A percentile compares a stretch with the other conserved stretches of the same genome.
Evolutionary conservation across 2,888 invertebrate species (phyloP).

Genomic region (Zygothrica quintamaculata): DNA sequence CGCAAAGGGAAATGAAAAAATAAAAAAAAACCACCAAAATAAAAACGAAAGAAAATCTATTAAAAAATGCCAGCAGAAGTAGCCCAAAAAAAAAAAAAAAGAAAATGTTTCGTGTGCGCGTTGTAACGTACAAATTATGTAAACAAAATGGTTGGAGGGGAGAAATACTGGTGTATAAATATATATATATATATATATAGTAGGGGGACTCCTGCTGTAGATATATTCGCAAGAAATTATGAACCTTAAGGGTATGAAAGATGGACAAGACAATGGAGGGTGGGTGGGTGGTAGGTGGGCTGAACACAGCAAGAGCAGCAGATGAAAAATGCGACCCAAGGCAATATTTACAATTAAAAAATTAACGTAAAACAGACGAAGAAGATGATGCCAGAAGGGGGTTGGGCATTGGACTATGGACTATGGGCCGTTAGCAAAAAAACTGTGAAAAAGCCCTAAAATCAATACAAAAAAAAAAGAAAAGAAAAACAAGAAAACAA

Average conservation of each 20-base stretch:
- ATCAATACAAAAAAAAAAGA: conserved; percentile 67
- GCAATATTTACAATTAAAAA: conserved; percentile 81
- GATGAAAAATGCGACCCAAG: conserved; percentile 77
- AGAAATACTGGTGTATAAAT: conserved; percentile 4
- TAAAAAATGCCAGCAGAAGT: conserved; percentile 68
- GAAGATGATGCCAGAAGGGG: conserved; percentile 35
- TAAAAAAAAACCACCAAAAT: conserved; percentile 26
- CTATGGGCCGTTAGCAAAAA: conserved; percentile 40
- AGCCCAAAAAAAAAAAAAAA: conserved; percentile 71
- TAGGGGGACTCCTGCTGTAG: background rate
- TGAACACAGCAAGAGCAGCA: conserved; percentile 43
- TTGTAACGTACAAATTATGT: conserved; percentile 80
- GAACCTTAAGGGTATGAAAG: conserved; percentile 63
- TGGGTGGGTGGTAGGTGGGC: background rate
- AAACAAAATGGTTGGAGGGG: conserved; percentile 56
- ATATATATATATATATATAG: no score
- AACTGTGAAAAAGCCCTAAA: conserved; percentile 78
- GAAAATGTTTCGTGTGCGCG: conserved; percentile 72
- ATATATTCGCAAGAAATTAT: conserved; percentile 64
- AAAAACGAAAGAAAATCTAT: conserved; percentile 60
- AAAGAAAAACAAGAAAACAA: conserved; percentile 37
- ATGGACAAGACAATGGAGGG: no score
- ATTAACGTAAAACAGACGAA: conserved; percentile 78
- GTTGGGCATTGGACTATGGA: conserved; percentile 1
- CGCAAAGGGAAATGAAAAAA: conserved; percentile 47